These are phyloP conservation scores for Lamellibrachia luymesi DNA, from an alignment of 1,140 invertebrate species.

Conservation along the genomic window DNA sequence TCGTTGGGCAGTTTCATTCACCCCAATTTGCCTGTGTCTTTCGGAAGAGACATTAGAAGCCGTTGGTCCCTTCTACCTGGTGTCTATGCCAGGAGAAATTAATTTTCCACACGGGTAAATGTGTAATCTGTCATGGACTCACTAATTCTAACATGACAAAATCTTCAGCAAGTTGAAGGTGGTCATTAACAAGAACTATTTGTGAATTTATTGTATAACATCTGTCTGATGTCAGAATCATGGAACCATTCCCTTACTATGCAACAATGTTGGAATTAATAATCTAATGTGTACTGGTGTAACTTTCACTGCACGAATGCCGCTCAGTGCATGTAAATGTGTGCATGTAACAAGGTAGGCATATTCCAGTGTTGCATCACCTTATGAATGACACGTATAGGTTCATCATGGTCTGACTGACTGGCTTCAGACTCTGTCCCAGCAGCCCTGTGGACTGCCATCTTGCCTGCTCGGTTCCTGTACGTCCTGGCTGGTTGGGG, in stretches of 20 bases:
- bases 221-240: background rate
- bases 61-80: no score
- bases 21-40: no score
- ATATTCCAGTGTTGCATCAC: background rate
- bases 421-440: background rate
- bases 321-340: background rate
- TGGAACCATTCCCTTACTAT: background rate
- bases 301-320: background rate
- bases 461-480: background rate
- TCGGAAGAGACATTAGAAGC: no score
- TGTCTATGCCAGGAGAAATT: no score
- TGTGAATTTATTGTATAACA: background rate
- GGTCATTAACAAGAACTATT: no score
- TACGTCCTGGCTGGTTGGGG: background rate
- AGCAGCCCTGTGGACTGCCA: background rate
- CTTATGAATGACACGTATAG: background rate
- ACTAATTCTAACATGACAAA: no score
- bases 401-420: background rate
- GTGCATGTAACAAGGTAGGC: background rate
- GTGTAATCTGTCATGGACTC: no score
- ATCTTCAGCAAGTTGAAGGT: no score
- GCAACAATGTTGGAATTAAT: background rate
- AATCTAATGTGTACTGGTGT: background rate
- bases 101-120: no score
- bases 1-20: no score